A percentile compares a stretch with the other conserved stretches of the same genome.
phyloP scores from a whole-genome alignment of 2,888 invertebrate species.

The Lagria hirta region DNA sequence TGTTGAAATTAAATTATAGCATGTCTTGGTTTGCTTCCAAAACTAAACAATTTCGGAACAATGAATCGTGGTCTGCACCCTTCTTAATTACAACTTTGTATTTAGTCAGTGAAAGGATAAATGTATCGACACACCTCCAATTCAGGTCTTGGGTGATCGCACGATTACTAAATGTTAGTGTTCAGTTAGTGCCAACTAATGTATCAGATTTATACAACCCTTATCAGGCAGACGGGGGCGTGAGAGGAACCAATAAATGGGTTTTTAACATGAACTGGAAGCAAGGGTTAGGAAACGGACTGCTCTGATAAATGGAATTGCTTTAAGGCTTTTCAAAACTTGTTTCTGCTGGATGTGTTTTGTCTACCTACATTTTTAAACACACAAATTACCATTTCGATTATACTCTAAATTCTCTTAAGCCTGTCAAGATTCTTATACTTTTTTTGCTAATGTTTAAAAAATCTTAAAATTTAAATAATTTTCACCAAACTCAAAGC shows the following conservation, averaged over 20 bases:
- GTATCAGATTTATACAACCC: conserved; percentile 28
- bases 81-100: conserved; percentile 18
- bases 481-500: too few species aligned
- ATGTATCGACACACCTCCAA: conserved; percentile 30
- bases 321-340: too few species aligned
- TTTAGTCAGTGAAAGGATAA: conserved; percentile 26
- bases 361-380: too few species aligned
- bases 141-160: conserved; percentile 25
- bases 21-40: conserved; percentile 5
- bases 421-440: too few species aligned
- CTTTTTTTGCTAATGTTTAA: too few species aligned
- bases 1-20: conserved; percentile 11
- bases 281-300: conserved; percentile 14
- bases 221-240: conserved; percentile 24
- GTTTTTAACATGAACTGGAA: conserved; percentile 25
- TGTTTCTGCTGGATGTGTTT: too few species aligned
- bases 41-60: too few species aligned
- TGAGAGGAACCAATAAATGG: conserved; percentile 16
- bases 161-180: conserved; percentile 27
- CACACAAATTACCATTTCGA: too few species aligned
- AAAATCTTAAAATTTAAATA: too few species aligned
- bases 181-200: conserved; percentile 28
- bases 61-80: conserved; percentile 14
- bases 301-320: conserved; percentile 2
- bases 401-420: too few species aligned